These are phyloP conservation scores for Pelobates cultripes DNA, from an alignment of 2,797 vertebrate genomes.

Conservation along the genomic window DNA sequence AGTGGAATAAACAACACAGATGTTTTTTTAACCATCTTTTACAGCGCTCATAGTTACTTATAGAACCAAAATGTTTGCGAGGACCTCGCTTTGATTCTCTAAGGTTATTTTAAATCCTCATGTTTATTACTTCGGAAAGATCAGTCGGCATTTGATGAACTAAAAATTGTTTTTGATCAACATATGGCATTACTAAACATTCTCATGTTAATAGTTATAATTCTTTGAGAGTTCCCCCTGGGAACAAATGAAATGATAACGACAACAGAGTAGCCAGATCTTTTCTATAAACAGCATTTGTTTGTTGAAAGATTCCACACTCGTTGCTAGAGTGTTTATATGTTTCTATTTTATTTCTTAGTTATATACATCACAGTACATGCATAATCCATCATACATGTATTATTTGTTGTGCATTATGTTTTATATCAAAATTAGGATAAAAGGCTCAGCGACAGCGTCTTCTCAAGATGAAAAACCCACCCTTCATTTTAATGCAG, in stretches of 20 bases:
- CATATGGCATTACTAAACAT: conserved; percentile 35
- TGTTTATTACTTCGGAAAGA: conserved; percentile 41
- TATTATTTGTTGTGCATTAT: too few species aligned
- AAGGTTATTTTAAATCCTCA: conserved; percentile 33
- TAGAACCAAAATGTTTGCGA: conserved; percentile 16
- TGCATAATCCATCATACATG: too few species aligned
- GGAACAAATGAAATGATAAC: conserved; percentile 8
- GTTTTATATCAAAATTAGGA: too few species aligned
- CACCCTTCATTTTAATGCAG: too few species aligned
- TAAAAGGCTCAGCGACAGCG: too few species aligned
- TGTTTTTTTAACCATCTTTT: conserved; percentile 32
- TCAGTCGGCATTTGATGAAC: conserved; percentile 15
- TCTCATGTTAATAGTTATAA: conserved; percentile 24
- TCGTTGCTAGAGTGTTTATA: too few species aligned
- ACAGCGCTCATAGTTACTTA: conserved; percentile 16
- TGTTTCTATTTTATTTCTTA: too few species aligned
- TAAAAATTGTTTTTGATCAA: conserved; percentile 38
- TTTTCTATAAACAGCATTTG: not conserved
- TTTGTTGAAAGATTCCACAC: too few species aligned
- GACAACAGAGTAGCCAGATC: not conserved
- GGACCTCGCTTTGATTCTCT: conserved; percentile 24
- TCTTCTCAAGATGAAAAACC: too few species aligned
- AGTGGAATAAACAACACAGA: conserved; percentile 42
- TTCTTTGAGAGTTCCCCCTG: conserved; percentile 17
- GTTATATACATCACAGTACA: too few species aligned